A percentile compares a stretch with the other conserved stretches of the same genome.
Evolutionary conservation across 1,140 invertebrate species (phyloP).

Genomic region (Archegozetes longisetosus): DNA sequence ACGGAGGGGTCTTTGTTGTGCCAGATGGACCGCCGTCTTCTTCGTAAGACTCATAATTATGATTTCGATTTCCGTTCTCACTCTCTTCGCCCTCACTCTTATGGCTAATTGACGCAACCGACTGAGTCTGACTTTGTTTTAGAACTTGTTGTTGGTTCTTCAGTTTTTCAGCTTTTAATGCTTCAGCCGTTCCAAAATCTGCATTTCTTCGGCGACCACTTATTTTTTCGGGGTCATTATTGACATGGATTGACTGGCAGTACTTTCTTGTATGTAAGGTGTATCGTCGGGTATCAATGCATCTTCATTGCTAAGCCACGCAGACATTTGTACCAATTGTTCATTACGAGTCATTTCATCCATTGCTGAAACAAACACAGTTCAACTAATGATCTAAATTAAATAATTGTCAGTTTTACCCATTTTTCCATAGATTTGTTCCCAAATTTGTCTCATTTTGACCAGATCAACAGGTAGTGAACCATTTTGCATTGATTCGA

Average conservation of each 20-base stretch:
- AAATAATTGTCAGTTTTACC: neutral
- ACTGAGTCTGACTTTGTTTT: neutral
- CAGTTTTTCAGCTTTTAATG: neutral
- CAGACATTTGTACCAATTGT: neutral
- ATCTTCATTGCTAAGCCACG: neutral
- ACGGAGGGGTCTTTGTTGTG: constrained; percentile 19
- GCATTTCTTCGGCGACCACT: too few relatives aligned
- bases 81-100: neutral
- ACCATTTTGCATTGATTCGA: neutral
- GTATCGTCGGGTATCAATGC: neutral
- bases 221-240: too few relatives aligned
- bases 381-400: neutral
- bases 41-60: constrained; percentile 10
- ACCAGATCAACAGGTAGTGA: neutral
- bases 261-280: too few relatives aligned
- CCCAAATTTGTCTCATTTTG: neutral
- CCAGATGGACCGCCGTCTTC: constrained; percentile 15
- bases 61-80: neutral
- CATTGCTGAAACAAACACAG: neutral
- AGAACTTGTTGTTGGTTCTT: neutral
- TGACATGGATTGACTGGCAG: too few relatives aligned
- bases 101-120: neutral
- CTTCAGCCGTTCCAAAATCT: too few relatives aligned
- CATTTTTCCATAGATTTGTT: neutral
- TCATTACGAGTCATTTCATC: neutral